These are phyloP conservation scores for Tragelaphus buxtoni DNA, from an alignment of 2,113 vertebrate species.

Conservation along the genomic window DNA sequence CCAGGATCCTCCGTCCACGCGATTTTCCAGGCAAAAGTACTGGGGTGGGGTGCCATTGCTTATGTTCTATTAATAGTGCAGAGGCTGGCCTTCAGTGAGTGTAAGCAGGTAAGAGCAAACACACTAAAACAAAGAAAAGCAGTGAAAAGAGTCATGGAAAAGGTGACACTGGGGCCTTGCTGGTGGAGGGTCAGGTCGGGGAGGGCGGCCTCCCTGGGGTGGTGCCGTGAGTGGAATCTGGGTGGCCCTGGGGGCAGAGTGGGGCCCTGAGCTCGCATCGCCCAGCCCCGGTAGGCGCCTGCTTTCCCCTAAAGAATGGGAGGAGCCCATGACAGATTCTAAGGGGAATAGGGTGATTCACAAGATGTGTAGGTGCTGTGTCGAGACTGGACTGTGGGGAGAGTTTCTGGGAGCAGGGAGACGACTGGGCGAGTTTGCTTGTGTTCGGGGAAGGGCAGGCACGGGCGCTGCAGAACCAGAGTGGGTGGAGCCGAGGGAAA, in stretches of 20 bases:
- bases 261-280: fast-evolving
- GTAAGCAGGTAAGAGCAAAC: neutral
- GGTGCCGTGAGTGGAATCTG: neutral
- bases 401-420: neutral
- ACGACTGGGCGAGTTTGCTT: neutral
- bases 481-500: no score
- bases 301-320: neutral
- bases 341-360: neutral
- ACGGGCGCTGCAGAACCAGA: neutral
- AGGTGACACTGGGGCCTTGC: no score
- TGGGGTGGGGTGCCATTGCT: no score
- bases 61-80: neutral
- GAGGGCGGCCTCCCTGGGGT: neutral
- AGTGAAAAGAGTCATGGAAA: neutral
- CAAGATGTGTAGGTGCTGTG: neutral
- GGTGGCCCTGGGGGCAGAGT: neutral
- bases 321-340: neutral
- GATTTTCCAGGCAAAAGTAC: no score
- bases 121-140: neutral
- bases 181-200: neutral
- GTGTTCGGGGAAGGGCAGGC: no score
- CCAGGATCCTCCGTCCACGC: no score
- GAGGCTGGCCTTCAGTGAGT: neutral
- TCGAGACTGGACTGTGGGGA: neutral
- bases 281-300: neutral